A percentile compares a stretch with the other conserved stretches of the same genome.
Evolutionary conservation across 1,140 invertebrate genomes (phyloP).

Genomic region (Magallana gigas): DNA sequence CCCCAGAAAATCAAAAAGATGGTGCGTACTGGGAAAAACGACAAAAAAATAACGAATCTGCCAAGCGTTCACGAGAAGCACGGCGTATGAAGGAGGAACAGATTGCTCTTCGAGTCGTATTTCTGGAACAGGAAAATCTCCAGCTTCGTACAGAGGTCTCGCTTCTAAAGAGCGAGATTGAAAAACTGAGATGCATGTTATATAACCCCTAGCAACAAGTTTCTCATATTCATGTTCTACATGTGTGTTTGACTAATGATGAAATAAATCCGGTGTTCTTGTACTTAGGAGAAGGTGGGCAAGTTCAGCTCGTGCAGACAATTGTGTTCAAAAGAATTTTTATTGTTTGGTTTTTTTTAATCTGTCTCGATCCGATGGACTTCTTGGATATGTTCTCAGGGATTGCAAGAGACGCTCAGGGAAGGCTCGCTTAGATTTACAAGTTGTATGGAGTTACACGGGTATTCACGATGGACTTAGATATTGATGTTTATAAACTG

Average conservation of each 20-base stretch:
- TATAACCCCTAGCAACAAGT: constrained; percentile 63
- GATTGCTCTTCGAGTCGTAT: constrained; percentile 84
- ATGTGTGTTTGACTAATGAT: neutral
- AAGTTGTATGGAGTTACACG: constrained; percentile 13
- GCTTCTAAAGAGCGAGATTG: constrained; percentile 73
- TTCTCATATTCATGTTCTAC: neutral
- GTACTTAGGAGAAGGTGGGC: neutral
- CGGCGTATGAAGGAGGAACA: constrained; percentile 82
- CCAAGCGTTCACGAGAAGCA: constrained; percentile 78
- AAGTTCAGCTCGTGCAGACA: neutral
- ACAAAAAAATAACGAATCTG: constrained; percentile 80
- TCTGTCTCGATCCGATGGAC: neutral
- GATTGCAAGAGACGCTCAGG: neutral
- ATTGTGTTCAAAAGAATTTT: constrained; percentile 2
- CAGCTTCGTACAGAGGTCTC: constrained; percentile 75
- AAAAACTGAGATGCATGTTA: constrained; percentile 73
- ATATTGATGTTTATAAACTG: no score
- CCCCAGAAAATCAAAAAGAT: constrained; percentile 81
- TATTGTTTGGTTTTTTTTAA: neutral
- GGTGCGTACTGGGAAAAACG: constrained; percentile 78
- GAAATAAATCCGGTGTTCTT: constrained; percentile 12
- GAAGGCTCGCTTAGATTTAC: neutral
- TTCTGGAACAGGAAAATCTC: constrained; percentile 79
- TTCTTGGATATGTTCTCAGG: constrained; percentile 16
- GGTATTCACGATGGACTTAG: neutral